Base-by-base conservation (phyloP, 2,888 invertebrate species). In the Drosophila meridionalis region DNA sequence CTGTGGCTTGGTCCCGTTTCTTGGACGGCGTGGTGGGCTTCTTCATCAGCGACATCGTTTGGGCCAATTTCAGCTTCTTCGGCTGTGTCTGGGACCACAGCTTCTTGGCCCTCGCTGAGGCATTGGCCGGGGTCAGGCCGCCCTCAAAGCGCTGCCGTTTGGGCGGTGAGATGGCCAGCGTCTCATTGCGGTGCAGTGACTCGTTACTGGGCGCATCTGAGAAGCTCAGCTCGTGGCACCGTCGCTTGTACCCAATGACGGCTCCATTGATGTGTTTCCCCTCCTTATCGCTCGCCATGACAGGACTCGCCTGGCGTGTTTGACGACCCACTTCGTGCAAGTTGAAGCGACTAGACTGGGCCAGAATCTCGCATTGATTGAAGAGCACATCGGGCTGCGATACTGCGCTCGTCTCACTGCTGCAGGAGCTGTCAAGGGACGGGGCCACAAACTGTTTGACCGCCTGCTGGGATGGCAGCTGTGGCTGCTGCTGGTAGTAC, bases 291-390 rank as follows among this genome's bases (percentile, higher is more conserved):
- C 67, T 56, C 7, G 34, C 9, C 4, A 47, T 11, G 2, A 55
- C 26, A 0, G 87, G 86, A 42, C 88, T 89, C 48, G 50, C 67
- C 43, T 78, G 82, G 5, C 75, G 74, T 0, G 79, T 67, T 56
- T 83, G 92, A 4, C 78, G 56, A 0, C 90, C 92, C 4, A 92
- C 72, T 74, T 93, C 93, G 65, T 93, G 82, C 14, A 93, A 56
- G 85, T 93, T 93, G 30, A 92, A 93, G 11, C 92, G 91, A 79
- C 93, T 93, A 0, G 93, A 93, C 77, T 93, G 93, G 0, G 93
- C 93, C 9, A 93, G 76, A 55, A 93, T 93, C 74, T 93, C 93
- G 56, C 87, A 87, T n/a, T 93, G 92, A 61, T 92, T 90, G 53
- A 93, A 93, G 0, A 84, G 55, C 14, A 91, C 59, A 52, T 93